Base-by-base conservation (phyloP, 2,113 vertebrate genomes). In the Hippocampus mohnikei region DNA sequence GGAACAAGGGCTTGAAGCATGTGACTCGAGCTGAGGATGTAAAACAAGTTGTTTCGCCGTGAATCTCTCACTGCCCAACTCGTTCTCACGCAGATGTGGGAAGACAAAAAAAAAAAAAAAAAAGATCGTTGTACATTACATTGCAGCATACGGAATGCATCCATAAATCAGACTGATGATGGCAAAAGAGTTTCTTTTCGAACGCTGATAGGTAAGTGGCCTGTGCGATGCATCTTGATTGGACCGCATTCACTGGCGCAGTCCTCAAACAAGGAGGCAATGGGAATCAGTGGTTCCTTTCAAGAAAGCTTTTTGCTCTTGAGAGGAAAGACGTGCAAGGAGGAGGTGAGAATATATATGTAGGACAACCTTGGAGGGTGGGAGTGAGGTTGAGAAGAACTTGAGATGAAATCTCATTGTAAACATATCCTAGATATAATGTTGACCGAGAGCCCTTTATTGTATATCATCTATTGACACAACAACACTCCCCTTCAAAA, bases 141-240 rank as follows among this genome's bases (percentile, higher is more conserved):
- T 29, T 60, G 16, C 16, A 44, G 20, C 8, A 62, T 40, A 63
- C 70, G 78, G 71, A 12, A 56, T 71, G 61, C 62, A 61, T 62
- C 64, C 67, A 20, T 84, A 77, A 89, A 87, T 89, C 82, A 72
- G 59, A 13, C 80, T 84, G 81, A 84, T 86, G 82, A 77, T 80
- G 75, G 78, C 85, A 56, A 25, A 74, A 70, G 50, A 21, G 55
- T 71, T 66, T 72, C 71, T 60, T 75, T 61, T 73, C 37, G 37
- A 81, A 70, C 68, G 68, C 53, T 42, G 16, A 55, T 66, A 69
- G 67, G 75, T 60, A 77, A 85, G 79, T 76, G 64, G 77, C 59
- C 58, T 7, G 21, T 64, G 58, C 60, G 67, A 60, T 67, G 66
- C 56, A 52, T 46, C 77, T 62, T 88, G 84, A 89, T 86, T 86